Percentiles rank a stretch among this genome's conserved stretches.
phyloP scores from a whole-genome alignment of 2,797 vertebrate species.

The Cossypha niveicapilla region DNA sequence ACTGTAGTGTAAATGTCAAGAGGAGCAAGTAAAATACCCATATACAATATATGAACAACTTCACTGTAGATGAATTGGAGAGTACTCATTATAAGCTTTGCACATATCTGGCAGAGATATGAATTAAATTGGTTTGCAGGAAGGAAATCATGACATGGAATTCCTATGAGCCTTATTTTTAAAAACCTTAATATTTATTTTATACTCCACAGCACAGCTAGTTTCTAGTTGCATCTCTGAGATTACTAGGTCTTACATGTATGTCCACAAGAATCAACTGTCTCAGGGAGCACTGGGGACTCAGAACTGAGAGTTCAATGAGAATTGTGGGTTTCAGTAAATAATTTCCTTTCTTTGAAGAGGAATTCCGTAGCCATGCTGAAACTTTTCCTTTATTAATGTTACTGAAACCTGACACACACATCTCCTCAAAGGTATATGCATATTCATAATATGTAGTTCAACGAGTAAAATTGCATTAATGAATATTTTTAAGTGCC shows the following conservation, averaged over 20 bases:
- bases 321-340: neutral
- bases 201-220: fast-evolving
- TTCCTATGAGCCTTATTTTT: neutral
- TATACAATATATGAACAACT: neutral
- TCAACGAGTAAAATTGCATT: neutral
- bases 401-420: neutral
- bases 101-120: fast-evolving
- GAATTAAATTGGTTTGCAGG: neutral
- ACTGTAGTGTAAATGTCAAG: neutral
- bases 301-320: neutral
- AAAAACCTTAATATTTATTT: neutral
- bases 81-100: neutral
- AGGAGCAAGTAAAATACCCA: fast-evolving
- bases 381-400: neutral
- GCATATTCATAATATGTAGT: neutral
- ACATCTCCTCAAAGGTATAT: neutral
- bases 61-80: neutral
- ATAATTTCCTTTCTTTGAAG: neutral
- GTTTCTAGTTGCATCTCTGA: neutral
- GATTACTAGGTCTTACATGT: neutral
- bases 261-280: neutral
- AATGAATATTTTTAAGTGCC: neutral
- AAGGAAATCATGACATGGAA: neutral
- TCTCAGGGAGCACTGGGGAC: neutral
- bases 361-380: neutral